These are phyloP conservation scores for Cepaea nemoralis DNA, from an alignment of 1,140 invertebrate species.

Conservation along the genomic window DNA sequence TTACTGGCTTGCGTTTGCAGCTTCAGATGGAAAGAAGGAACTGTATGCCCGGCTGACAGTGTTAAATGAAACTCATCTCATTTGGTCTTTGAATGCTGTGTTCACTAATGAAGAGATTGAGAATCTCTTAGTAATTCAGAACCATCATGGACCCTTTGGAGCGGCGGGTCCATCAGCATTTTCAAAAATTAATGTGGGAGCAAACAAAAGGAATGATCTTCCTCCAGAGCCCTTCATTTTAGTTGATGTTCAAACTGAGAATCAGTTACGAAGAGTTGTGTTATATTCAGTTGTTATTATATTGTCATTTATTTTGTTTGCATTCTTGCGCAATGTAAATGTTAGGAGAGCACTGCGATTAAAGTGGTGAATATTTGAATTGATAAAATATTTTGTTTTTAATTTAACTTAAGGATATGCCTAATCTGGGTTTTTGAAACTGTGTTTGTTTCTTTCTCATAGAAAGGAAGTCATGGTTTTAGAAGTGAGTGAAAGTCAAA, in stretches of 20 bases:
- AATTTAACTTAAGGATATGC: too few relatives aligned
- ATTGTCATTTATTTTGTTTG: constrained; percentile 27
- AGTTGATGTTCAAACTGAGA: constrained; percentile 4
- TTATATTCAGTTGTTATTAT: constrained; percentile 18
- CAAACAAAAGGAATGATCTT: background rate
- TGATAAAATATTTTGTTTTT: too few relatives aligned
- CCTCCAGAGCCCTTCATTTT: constrained; percentile 31
- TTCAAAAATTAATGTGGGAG: constrained; percentile 2
- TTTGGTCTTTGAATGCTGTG: constrained; percentile 88
- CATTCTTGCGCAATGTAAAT: constrained; percentile 17
- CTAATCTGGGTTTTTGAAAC: too few relatives aligned
- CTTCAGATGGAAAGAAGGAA: constrained; percentile 53
- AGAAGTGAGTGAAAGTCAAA: too few relatives aligned
- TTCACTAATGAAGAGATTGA: constrained; percentile 59
- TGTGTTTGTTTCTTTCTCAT: too few relatives aligned
- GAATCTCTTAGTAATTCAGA: constrained; percentile 57
- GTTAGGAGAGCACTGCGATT: constrained; percentile 26
- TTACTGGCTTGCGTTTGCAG: constrained; percentile 57
- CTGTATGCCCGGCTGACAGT: constrained; percentile 85
- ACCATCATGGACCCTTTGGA: constrained; percentile 57
- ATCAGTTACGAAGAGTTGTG: constrained; percentile 2
- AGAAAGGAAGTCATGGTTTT: too few relatives aligned
- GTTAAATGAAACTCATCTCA: constrained; percentile 87
- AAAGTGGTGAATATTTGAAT: background rate
- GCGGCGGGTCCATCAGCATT: constrained; percentile 39